Conservation (phyloP, 2,888 invertebrate species). For the Leptothorax acervorum region DNA sequence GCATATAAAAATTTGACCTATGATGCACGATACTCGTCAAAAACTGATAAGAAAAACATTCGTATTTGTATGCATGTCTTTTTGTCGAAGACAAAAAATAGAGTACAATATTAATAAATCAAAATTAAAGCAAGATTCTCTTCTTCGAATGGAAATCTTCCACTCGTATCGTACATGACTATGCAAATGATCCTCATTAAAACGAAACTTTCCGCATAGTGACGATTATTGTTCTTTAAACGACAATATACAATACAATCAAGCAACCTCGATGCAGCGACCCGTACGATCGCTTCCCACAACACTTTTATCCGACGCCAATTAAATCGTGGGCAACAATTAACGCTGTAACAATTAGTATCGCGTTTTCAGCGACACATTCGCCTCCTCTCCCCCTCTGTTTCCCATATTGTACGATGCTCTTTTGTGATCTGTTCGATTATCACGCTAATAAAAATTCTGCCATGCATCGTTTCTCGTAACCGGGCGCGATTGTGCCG, state of each 20-base stretch:
- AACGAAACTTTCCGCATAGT: neutral
- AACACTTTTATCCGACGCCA: neutral
- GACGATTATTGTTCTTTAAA: neutral
- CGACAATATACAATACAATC: neutral
- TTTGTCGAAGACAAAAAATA: neutral
- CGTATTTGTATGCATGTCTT: too few relatives aligned
- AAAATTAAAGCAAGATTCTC: neutral
- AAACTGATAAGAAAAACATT: neutral
- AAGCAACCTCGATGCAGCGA: neutral
- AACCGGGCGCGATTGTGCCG: neutral
- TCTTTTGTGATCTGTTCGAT: neutral
- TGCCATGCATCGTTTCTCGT: conserved; percentile 3
- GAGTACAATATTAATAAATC: neutral
- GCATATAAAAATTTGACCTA: neutral
- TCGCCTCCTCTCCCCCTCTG: too few relatives aligned
- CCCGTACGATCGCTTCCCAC: neutral
- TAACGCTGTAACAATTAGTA: conserved; percentile 6
- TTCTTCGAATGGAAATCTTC: neutral
- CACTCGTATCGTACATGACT: neutral
- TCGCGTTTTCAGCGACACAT: neutral
- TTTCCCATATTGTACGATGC: neutral
- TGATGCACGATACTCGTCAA: neutral
- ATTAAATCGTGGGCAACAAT: conserved; percentile 21
- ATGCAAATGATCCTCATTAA: conserved; percentile 5
- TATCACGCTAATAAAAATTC: conserved; percentile 19